Evolutionary conservation across 2,797 vertebrate species (phyloP).

Genomic region (Pseudotriccus pelzelni): DNA sequence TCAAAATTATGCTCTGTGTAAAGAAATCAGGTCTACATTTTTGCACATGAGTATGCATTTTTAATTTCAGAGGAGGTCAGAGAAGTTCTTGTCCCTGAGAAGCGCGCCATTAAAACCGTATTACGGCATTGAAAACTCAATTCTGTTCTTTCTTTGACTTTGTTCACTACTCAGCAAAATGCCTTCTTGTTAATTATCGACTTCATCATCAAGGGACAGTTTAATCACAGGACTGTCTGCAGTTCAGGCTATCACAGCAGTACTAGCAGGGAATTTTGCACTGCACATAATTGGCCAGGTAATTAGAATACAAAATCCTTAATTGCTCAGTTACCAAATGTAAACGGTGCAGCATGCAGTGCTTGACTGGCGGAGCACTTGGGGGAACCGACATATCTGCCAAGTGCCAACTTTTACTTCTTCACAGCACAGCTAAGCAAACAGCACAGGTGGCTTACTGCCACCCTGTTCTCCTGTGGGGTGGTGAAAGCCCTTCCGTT

Average conservation of each 20-base stretch:
- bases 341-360: neutral
- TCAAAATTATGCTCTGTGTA: neutral
- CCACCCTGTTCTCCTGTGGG: neutral
- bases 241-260: constrained; percentile 38
- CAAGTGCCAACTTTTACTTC: neutral
- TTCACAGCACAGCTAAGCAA: neutral
- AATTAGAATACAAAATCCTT: constrained; percentile 56
- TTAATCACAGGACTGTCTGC: constrained; percentile 58
- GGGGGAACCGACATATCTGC: neutral
- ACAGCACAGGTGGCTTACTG: neutral
- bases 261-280: constrained; percentile 16
- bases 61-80: constrained; percentile 19
- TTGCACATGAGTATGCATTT: neutral
- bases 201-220: constrained; percentile 52
- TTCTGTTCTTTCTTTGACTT: constrained; percentile 52
- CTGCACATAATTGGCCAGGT: constrained; percentile 49
- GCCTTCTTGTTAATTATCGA: constrained; percentile 53
- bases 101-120: constrained; percentile 30
- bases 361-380: neutral
- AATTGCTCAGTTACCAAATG: constrained; percentile 40
- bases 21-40: neutral
- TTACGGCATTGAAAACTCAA: constrained; percentile 19
- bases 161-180: constrained; percentile 58
- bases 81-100: constrained; percentile 12
- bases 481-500: neutral